These are phyloP conservation scores for Pseudomyrmex gracilis DNA, from an alignment of 1,140 invertebrate genomes.

Conservation along the genomic window DNA sequence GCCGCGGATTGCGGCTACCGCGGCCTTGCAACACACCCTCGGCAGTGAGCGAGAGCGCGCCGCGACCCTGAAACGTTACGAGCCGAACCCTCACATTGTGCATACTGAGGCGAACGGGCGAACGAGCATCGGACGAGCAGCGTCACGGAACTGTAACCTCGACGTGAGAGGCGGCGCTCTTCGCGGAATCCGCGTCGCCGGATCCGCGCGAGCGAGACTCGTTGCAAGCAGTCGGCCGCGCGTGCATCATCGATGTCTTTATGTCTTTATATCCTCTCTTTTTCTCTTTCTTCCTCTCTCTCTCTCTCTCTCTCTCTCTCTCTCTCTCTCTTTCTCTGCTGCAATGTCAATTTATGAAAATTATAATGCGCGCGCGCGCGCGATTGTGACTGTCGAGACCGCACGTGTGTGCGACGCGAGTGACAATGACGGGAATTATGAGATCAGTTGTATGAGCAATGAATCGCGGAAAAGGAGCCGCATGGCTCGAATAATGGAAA, in stretches of 20 bases:
- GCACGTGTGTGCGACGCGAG: slow-evolving; percentile 3
- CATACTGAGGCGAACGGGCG: neutral
- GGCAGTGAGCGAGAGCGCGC: slow-evolving; percentile 14
- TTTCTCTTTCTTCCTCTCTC: neutral
- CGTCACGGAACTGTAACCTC: slow-evolving; percentile 39
- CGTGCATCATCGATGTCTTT: slow-evolving; percentile 1
- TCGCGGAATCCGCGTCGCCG: slow-evolving; percentile 29
- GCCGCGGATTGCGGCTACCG: slow-evolving; percentile 34
- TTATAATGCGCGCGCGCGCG: neutral
- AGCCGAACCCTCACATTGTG: slow-evolving; percentile 45
- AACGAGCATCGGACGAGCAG: slow-evolving; percentile 8
- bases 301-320: too few relatives aligned
- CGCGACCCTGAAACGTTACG: slow-evolving; percentile 44
- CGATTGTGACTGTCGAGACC: neutral
- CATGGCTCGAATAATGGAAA: slow-evolving; percentile 40
- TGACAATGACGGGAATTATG: slow-evolving; percentile 24
- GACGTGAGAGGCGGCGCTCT: slow-evolving; percentile 17
- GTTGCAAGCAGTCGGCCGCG: neutral
- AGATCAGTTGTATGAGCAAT: slow-evolving; percentile 37
- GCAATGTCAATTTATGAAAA: slow-evolving; percentile 24
- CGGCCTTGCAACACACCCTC: slow-evolving; percentile 46
- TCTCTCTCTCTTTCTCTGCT: too few relatives aligned
- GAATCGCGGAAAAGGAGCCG: slow-evolving; percentile 53
- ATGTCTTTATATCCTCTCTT: neutral
- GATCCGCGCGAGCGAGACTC: neutral